Conservation (phyloP, 64 coral and sea anemone species). For the Astreopora myriophthalma region DNA sequence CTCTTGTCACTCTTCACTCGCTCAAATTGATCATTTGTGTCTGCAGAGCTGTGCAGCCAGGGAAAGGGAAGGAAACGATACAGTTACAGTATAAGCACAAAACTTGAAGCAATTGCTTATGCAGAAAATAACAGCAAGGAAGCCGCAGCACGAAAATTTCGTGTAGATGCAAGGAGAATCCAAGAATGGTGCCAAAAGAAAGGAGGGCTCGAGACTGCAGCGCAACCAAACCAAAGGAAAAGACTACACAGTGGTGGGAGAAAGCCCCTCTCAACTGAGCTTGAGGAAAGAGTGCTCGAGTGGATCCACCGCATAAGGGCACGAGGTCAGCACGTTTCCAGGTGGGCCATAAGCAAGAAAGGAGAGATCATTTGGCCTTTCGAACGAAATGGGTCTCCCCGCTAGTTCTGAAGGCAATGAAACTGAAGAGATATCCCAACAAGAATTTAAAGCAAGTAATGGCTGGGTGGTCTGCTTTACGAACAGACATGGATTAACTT, state of each 20-base stretch:
- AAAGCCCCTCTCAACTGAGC: constrained; percentile 41
- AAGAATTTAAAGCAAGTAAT: constrained; percentile 34
- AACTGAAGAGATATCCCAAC: constrained; percentile 24
- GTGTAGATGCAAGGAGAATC: constrained; percentile 58
- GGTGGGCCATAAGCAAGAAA: constrained; percentile 37
- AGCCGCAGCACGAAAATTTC: constrained; percentile 59
- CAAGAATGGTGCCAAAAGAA: constrained; percentile 61
- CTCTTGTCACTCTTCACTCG: no score
- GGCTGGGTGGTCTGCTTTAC: constrained; percentile 18
- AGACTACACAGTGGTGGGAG: constrained; percentile 61
- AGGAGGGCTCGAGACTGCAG: constrained; percentile 35
- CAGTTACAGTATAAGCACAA: constrained; percentile 61
- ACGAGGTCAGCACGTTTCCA: constrained; percentile 57
- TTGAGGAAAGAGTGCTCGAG: constrained; percentile 51
- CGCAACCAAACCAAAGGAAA: constrained; percentile 56
- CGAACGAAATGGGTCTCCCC: not conserved
- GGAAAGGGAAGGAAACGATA: constrained; percentile 68
- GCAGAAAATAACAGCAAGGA: constrained; percentile 35
- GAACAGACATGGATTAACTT: constrained; percentile 32
- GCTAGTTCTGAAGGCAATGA: not conserved
- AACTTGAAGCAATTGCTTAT: constrained; percentile 53
- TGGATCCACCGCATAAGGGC: constrained; percentile 31
- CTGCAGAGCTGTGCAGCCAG: constrained; percentile 8
- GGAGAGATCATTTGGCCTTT: constrained; percentile 58
- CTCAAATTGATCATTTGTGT: constrained; percentile 4